Evolutionary conservation across 2,113 vertebrate genomes (phyloP), one percentile per base, ranked within the genome.

Genomic region (Panurus biarmicus): DNA sequence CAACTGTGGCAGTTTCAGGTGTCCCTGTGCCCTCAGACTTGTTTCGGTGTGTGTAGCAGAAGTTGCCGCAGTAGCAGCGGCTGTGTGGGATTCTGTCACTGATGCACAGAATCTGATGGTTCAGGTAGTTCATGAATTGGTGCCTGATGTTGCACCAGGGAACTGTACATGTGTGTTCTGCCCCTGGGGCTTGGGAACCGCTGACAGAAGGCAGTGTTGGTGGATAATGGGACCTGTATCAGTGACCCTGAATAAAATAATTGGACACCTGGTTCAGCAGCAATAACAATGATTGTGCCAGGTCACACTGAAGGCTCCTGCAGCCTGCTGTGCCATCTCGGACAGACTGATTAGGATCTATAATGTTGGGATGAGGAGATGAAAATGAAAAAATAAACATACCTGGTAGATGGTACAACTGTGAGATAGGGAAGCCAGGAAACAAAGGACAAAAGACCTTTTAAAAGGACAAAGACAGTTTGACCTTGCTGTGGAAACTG

Each of bases 151-250:
- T 21, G 20, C 35, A 28, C 22, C 21, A 60, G 58, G 66, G 48
- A 50, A 9, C 18, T 4, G 1, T 57, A 3, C 0, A 0, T 53
- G 15, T 57, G 22, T 1, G 21, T 53, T 73, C 36, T 65, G 40
- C 31, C 13, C 6, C 35, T 35, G 35, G 10, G 12, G 35, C 57
- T 64, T 23, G 31, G n/a, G 47, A 87, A 38, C 9, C 16, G 76
- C 36, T 87, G 45, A 33, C 17, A 25, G 64, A 61, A 77, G 26
- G 16, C 45, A 44, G 8, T 45, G 40, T 9, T 2, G 0, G 18
- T 62, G 53, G 57, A 16, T 70, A 29, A 48, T 26, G 44, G 51
- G 24, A 28, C 6, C 47, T 44, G 4, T 73, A 2, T 87, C 17
- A 21, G 64, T 69, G 40, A 91, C 23, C 10, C 7, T 22, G 44